Evolutionary conservation across 2,888 invertebrate species (phyloP).

Genomic region (Metacarcinus magister): DNA sequence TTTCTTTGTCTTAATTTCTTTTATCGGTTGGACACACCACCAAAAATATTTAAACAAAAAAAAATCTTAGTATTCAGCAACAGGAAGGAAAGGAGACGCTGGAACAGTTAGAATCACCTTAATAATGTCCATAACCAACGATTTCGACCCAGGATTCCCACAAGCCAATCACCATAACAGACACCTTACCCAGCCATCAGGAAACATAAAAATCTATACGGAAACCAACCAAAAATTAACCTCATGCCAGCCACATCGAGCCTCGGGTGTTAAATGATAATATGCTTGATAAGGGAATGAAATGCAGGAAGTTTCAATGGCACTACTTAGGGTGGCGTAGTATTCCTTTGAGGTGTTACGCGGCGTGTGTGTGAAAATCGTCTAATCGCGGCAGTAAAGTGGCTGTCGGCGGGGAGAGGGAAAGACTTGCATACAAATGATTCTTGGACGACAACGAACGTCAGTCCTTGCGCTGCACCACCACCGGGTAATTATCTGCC

Average conservation of each 20-base stretch:
- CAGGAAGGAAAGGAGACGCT: background rate
- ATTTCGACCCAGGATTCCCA: background rate
- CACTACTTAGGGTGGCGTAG: background rate
- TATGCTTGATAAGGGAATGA: background rate
- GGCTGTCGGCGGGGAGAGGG: constrained; percentile 14
- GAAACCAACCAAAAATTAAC: background rate
- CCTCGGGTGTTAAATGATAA: background rate
- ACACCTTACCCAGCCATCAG: background rate
- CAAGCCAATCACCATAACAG: background rate
- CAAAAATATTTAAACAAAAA: background rate
- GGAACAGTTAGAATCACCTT: background rate
- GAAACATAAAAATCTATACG: constrained; percentile 5
- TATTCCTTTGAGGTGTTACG: constrained; percentile 21
- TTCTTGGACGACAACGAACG: background rate
- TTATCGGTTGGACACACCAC: too few species aligned
- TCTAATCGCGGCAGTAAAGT: background rate
- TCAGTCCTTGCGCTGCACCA: background rate
- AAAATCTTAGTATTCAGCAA: background rate
- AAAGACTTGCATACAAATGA: background rate
- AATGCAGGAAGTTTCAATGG: background rate
- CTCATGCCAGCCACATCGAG: background rate
- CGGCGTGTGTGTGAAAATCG: background rate
- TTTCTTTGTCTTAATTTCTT: too few species aligned
- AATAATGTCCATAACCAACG: background rate
- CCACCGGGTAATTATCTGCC: background rate